Evolutionary conservation across 2,113 vertebrate species (phyloP).

Genomic region (Herpetotheres cachinnans): DNA sequence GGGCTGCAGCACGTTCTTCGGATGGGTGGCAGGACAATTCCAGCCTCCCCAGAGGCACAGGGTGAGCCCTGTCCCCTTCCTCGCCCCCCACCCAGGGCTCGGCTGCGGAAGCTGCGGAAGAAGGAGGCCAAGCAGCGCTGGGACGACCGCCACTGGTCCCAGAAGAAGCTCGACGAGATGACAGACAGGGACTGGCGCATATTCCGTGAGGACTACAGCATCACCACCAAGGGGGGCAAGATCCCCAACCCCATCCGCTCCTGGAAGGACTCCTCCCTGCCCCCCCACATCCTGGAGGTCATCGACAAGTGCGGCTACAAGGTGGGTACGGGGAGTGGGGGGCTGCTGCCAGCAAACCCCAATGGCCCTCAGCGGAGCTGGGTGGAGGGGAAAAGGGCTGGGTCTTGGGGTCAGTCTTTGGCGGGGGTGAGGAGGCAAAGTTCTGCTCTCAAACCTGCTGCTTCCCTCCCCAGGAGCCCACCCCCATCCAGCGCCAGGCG

Average conservation of each 20-base stretch:
- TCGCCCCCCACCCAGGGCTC: constrained; percentile 62
- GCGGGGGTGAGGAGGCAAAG: background rate
- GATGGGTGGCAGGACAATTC: background rate
- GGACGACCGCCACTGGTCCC: constrained; percentile 97
- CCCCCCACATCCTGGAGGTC: constrained; percentile 94
- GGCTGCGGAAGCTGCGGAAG: constrained; percentile 93
- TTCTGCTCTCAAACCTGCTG: background rate
- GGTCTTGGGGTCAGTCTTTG: accelerated
- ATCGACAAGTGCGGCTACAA: constrained; percentile 98
- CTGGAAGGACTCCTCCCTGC: constrained; percentile 95
- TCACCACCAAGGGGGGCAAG: constrained; percentile 98
- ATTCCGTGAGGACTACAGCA: constrained; percentile 97
- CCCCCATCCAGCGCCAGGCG: constrained; percentile 96
- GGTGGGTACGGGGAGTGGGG: constrained; percentile 52
- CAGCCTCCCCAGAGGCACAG: background rate
- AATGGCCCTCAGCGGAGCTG: accelerated
- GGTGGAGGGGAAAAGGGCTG: no score
- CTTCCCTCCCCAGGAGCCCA: constrained; percentile 82
- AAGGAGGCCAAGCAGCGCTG: constrained; percentile 98
- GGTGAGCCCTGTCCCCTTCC: background rate
- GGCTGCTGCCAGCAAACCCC: background rate
- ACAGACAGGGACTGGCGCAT: constrained; percentile 98
- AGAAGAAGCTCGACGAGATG: constrained; percentile 99
- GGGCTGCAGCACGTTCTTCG: background rate
- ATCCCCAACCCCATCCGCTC: constrained; percentile 98